phyloP scores from a whole-genome alignment of 2,797 vertebrate genomes.

The Xenops minutus region DNA sequence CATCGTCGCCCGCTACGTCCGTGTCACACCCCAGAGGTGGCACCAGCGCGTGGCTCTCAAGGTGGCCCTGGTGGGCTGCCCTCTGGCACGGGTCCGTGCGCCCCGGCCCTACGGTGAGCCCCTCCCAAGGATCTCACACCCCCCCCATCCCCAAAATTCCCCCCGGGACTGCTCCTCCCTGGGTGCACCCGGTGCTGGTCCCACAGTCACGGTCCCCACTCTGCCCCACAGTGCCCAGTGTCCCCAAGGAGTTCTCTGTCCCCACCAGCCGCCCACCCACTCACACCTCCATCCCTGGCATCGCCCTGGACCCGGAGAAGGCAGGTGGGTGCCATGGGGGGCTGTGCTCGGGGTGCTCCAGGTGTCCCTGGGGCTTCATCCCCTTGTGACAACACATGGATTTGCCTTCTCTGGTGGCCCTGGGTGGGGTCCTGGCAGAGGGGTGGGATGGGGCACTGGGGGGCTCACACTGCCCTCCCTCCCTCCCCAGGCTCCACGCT shows the following conservation, averaged over 20 bases:
- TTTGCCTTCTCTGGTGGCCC: not conserved
- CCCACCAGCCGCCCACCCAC: not conserved
- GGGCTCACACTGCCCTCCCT: not conserved
- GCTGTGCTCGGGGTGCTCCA: not conserved
- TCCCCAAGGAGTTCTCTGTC: not conserved
- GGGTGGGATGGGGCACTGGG: not conserved
- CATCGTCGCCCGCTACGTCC: conserved; percentile 79
- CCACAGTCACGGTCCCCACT: accelerated
- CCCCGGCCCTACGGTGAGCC: conserved; percentile 30
- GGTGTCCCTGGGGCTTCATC: not conserved
- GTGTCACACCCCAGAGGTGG: conserved; percentile 78
- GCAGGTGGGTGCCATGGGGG: conserved; percentile 9
- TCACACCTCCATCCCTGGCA: not conserved
- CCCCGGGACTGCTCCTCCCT: not conserved
- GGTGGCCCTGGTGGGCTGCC: conserved; percentile 82
- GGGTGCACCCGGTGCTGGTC: not conserved
- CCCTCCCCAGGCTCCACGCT: conserved; percentile 75
- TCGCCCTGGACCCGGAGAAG: not conserved
- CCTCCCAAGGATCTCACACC: too few relatives aligned
- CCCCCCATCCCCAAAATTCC: accelerated
- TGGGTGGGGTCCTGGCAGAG: not conserved
- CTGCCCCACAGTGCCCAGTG: not conserved
- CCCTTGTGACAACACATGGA: accelerated
- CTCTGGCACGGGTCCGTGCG: not conserved
- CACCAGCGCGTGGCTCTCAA: conserved; percentile 67